phyloP scores from a whole-genome alignment of 1,140 invertebrate species.

The Drosophila bifasciata region DNA sequence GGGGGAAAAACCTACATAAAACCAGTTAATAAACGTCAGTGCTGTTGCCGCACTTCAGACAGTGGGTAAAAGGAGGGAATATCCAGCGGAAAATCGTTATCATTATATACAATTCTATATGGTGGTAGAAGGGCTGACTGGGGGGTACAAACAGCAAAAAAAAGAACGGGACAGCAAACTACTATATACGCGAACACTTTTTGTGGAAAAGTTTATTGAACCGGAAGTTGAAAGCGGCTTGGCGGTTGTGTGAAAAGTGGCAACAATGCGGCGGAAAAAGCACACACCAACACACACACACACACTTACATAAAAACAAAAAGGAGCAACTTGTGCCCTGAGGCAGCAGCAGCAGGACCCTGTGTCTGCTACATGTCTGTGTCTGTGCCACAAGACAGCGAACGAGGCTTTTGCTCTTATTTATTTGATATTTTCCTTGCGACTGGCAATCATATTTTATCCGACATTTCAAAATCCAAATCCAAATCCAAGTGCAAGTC shows the following conservation, averaged over 20 bases:
- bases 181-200: constrained; percentile 63
- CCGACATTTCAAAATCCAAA: constrained; percentile 8
- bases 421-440: constrained; percentile 1
- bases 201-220: constrained; percentile 76
- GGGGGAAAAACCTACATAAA: constrained; percentile 26
- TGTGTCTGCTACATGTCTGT: constrained; percentile 47
- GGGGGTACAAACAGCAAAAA: constrained; percentile 3
- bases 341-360: too few relatives aligned
- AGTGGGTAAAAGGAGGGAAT: constrained; percentile 48
- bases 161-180: constrained; percentile 18
- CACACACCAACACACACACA: neutral
- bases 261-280: constrained; percentile 41
- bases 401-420: constrained; percentile 5
- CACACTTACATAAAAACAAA: neutral
- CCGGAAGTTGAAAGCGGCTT: constrained; percentile 61
- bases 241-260: constrained; percentile 61
- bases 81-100: constrained; percentile 70
- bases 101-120: constrained; percentile 57
- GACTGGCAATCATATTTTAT: constrained; percentile 38
- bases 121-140: neutral
- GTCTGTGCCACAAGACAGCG: constrained; percentile 22
- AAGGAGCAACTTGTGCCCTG: constrained; percentile 6
- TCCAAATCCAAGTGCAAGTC: constrained; percentile 19
- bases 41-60: constrained; percentile 42
- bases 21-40: constrained; percentile 69